phyloP scores from a whole-genome alignment of 2,888 invertebrate genomes.

The Pilophorus perplexus region DNA sequence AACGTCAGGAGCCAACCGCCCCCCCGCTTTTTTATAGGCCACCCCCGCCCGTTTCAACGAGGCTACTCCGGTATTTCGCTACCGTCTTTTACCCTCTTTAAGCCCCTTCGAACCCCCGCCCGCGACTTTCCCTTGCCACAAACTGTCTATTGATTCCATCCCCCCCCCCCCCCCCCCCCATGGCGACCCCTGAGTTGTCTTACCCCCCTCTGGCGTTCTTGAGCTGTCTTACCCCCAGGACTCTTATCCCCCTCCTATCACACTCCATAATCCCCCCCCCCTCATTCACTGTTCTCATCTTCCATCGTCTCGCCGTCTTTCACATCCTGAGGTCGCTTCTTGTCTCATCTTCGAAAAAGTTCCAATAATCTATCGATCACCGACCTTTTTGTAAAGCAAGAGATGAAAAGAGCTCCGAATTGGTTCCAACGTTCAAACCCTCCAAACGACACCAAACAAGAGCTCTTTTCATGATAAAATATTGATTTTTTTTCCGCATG shows the following conservation, averaged over 20 bases:
- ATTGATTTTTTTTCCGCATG: no score
- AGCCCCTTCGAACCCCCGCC: no score
- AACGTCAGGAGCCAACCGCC: neutral
- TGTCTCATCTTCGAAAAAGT: no score
- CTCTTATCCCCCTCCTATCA: conserved; percentile 11
- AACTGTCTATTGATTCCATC: conserved; percentile 38
- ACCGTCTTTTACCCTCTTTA: conserved; percentile 18
- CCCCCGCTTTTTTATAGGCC: neutral
- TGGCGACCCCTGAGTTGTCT: conserved; percentile 8
- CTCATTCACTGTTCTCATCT: no score
- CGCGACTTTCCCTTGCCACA: conserved; percentile 18
- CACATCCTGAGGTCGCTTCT: no score
- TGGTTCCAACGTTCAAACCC: no score
- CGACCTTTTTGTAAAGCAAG: no score
- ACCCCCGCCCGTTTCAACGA: neutral
- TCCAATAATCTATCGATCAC: no score
- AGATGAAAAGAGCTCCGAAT: no score
- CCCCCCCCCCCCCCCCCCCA: conserved; percentile 8
- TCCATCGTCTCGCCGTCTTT: no score
- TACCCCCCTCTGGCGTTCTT: conserved; percentile 8
- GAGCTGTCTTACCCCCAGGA: neutral
- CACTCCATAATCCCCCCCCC: neutral
- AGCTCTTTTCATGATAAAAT: no score
- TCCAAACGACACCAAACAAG: no score
- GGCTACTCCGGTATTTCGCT: neutral